Evolutionary conservation across 1,140 invertebrate species (phyloP).

Genomic region (Hestina assimilis): DNA sequence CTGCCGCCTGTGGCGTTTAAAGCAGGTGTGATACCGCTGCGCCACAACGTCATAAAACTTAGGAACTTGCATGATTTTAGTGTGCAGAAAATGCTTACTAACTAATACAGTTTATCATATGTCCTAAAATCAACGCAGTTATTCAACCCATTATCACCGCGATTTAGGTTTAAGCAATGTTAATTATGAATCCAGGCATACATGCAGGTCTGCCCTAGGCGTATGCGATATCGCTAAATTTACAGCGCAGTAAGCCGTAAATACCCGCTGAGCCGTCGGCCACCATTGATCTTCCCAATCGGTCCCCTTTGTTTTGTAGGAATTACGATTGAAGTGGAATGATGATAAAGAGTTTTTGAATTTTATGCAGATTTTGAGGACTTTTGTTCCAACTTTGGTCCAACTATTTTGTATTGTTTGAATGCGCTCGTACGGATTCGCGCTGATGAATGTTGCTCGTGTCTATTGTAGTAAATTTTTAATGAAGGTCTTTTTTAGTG

Average conservation of each 20-base stretch:
- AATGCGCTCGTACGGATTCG: background rate
- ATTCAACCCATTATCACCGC: background rate
- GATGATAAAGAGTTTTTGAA: slow-evolving; percentile 39
- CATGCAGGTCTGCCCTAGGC: slow-evolving; percentile 38
- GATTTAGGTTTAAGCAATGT: slow-evolving; percentile 4
- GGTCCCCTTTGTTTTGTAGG: slow-evolving; percentile 50
- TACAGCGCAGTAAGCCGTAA: slow-evolving; percentile 65
- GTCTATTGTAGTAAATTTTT: background rate
- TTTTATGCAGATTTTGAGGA: slow-evolving; percentile 29
- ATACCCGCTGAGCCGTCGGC: slow-evolving; percentile 52
- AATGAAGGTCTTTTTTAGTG: slow-evolving; percentile 6
- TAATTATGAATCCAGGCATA: slow-evolving; percentile 18
- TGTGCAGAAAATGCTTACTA: background rate
- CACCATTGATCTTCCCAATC: slow-evolving; percentile 52
- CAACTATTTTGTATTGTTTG: slow-evolving; percentile 23
- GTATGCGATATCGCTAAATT: slow-evolving; percentile 54
- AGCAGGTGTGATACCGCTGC: no score
- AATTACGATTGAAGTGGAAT: slow-evolving; percentile 48
- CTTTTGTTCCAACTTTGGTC: slow-evolving; percentile 27
- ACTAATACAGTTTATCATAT: background rate
- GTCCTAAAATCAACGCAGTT: background rate
- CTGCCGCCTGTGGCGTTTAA: no score
- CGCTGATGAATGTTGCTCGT: background rate
- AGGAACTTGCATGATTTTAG: background rate
- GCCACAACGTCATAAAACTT: background rate